These are phyloP conservation scores for Siphonodentalium dalli DNA, from an alignment of 2,888 invertebrate species.

Conservation along the genomic window DNA sequence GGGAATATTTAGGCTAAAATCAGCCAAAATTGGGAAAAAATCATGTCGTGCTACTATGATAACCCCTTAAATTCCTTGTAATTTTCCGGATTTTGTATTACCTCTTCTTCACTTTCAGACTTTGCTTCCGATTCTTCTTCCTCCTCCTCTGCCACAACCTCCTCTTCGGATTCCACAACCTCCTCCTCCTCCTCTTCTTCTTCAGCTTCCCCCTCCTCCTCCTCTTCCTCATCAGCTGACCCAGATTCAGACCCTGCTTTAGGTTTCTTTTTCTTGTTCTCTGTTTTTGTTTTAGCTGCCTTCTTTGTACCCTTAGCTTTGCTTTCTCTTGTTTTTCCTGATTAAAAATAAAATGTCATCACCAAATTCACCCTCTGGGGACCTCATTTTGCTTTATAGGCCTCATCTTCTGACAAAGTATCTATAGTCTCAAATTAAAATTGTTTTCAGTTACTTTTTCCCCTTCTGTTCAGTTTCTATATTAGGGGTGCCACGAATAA, in stretches of 20 bases:
- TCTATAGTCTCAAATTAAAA: no score
- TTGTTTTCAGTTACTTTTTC: no score
- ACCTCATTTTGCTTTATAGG: no score
- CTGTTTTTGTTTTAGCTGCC: slow-evolving; percentile 37
- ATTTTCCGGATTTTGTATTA: slow-evolving; percentile 33
- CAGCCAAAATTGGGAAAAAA: no score
- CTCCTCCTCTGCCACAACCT: slow-evolving; percentile 32
- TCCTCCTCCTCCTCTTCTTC: slow-evolving; percentile 37
- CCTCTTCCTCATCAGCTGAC: slow-evolving; percentile 64
- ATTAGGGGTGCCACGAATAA: no score
- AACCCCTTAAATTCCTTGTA: slow-evolving; percentile 39
- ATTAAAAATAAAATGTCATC: no score
- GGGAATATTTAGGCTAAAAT: no score
- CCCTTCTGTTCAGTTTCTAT: no score
- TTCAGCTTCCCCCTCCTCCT: slow-evolving; percentile 55
- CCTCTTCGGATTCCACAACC: slow-evolving; percentile 36
- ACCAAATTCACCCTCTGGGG: no score
- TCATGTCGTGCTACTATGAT: no score
- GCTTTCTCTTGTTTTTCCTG: slow-evolving; percentile 36
- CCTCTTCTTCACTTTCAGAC: slow-evolving; percentile 37
- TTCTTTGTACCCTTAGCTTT: slow-evolving; percentile 33
- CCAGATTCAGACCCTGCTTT: slow-evolving; percentile 38
- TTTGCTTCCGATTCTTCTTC: slow-evolving; percentile 27
- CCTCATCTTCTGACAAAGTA: no score
- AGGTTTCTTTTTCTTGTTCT: slow-evolving; percentile 59